Base-by-base conservation (phyloP, 2,888 invertebrate species). In the Morpho deidamia region DNA sequence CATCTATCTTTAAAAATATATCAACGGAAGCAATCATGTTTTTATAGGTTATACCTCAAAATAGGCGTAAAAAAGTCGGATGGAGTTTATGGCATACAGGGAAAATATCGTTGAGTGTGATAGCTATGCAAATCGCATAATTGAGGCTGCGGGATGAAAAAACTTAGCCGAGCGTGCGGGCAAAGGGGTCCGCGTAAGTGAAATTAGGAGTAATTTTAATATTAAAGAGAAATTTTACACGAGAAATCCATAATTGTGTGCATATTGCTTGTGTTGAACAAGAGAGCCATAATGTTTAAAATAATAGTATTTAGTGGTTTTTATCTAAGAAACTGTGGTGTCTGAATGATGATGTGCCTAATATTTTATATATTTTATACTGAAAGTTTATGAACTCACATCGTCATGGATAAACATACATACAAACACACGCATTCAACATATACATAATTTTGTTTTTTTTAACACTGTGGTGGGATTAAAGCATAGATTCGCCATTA, bases 91-190 rank as follows among this genome's bases (percentile, higher is more conserved):
- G 59, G 65, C 56, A 57, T 54, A 57, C 66, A 51, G 54, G 56
- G 59, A 56, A 23, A 60, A 59, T 60, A 60, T 56, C 60, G 47
- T 51, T 40, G 54, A 51, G 60, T 56, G 59, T 48, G 77, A 73
- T 71, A 69, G 69, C 64, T 71, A 80, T 79, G 80, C 78, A 80
- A 81, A 81, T 80, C 70, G 66, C 66, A 72, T 80, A 78, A 81
- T 79, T 78, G 78, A 69, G 72, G 67, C 62, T 59, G 60, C 60
- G 60, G 59, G 65, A 53, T 64, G 43, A 57, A 66, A 71, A 66
- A 63, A 58, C 53, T 45, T 51, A 46, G 48, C 46, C 50, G 35
- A 52, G 46, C 43, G 53, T 44, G 51, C 39, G 34, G 40, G 37
- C 43, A 54, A 56, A 47, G 51, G 48, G 49, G 40, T 37, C 41